A percentile compares a stretch with the other conserved stretches of the same genome.
Conservation (phyloP, 2,797 vertebrate genomes). For the Catostomus latipinnis region DNA sequence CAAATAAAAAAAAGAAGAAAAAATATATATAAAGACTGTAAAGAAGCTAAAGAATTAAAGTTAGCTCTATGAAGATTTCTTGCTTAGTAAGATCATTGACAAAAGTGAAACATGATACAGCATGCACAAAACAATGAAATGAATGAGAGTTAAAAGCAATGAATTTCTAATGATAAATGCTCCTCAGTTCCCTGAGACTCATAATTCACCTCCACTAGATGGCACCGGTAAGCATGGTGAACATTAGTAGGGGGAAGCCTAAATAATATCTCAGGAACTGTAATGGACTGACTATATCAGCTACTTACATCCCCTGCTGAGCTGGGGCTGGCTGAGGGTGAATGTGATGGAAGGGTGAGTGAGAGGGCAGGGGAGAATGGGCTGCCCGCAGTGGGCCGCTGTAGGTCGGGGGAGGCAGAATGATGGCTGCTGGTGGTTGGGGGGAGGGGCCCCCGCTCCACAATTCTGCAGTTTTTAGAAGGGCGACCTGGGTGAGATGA, state of each 20-base stretch:
- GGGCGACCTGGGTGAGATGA: slow-evolving; percentile 86
- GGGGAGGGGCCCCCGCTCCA: slow-evolving; percentile 85
- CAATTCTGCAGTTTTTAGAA: slow-evolving; percentile 89
- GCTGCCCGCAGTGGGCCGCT: slow-evolving; percentile 85
- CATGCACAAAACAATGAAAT: not conserved
- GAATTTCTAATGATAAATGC: not conserved
- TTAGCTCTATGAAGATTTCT: too few species aligned
- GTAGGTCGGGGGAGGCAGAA: slow-evolving; percentile 86
- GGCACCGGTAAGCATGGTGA: slow-evolving; percentile 25
- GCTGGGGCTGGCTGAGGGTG: slow-evolving; percentile 69
- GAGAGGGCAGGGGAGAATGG: slow-evolving; percentile 86
- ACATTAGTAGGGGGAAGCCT: slow-evolving; percentile 34
- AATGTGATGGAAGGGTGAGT: slow-evolving; percentile 87
- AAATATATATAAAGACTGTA: too few species aligned
- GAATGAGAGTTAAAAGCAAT: not conserved
- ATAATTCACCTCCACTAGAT: slow-evolving; percentile 21
- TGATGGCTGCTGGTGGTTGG: slow-evolving; percentile 86
- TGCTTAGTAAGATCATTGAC: too few species aligned
- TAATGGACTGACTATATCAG: slow-evolving; percentile 57
- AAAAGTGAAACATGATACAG: too few species aligned
- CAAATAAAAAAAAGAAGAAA: too few species aligned
- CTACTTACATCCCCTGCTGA: slow-evolving; percentile 90
- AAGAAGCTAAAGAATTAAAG: too few species aligned
- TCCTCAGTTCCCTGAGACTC: slow-evolving; percentile 3
- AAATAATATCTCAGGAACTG: slow-evolving; percentile 53